Base-by-base conservation (phyloP, 2,113 vertebrate species). In the Hemibagrus wyckioides region DNA sequence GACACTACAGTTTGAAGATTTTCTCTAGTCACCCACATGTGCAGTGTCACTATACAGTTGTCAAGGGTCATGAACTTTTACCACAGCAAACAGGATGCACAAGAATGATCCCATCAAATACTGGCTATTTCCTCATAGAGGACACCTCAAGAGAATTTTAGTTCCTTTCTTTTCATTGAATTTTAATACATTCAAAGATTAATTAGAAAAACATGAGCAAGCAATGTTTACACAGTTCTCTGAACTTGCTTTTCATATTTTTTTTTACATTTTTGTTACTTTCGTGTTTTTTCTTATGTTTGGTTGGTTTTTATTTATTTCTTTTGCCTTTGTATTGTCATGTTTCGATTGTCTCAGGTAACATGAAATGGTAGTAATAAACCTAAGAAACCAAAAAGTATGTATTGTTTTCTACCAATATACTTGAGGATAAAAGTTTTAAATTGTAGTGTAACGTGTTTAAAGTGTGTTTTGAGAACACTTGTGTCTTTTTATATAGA, bases 41-140 rank as follows among this genome's bases (percentile, higher is more conserved):
- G 76, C 44, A 79, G 50, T 13, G 33, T 84, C 41, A 21, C 50
- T 4, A 75, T 54, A 14, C 7, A 48, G 19, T 33, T 85, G 1
- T 77, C 17, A 30, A 8, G 56, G 63, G 15, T 36, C 65, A 50
- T 50, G n/a, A 67, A 33, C 17, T 77, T 85, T 61, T 41, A 41
- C 56, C 44, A 50, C 15, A 11, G 17, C 19, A 30, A 77, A 77
- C 39, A 44, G 56, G 54, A 85, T 75, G 44, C 25, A 44, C 28
- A 85, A 85, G 56, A 39, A 33, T 0, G 41, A 65, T 48, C 25
- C 57, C 48, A 65, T 75, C 67, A 63, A 76, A 61, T 50, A 85
- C 36, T n/a, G 36, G 25, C 8, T 21, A 41, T 30, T 84, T 59
- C 54, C 57, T 28, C 13, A 30, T 5, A 41, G 50, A 73, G 2